Evolutionary conservation across 2,888 invertebrate genomes (phyloP).

Genomic region (Zootermopsis nevadensis): DNA sequence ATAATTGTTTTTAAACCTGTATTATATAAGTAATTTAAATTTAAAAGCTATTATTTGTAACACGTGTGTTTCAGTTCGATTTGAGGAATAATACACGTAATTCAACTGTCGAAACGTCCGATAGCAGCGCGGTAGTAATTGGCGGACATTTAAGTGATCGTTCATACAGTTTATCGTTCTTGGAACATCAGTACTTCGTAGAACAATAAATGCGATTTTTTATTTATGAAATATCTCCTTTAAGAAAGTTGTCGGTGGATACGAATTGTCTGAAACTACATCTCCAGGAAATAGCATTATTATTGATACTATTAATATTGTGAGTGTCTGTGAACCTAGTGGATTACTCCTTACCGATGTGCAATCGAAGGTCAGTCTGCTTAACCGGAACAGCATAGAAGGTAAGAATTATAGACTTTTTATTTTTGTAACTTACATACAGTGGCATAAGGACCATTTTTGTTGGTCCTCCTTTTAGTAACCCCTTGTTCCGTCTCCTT

Average conservation of each 20-base stretch:
- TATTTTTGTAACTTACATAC: background rate
- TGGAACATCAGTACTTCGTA: background rate
- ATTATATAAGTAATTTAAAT: background rate
- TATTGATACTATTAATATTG: background rate
- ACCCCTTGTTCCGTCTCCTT: no score
- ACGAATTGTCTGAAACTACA: background rate
- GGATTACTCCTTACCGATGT: conserved; percentile 10
- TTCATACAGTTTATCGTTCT: background rate
- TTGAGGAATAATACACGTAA: background rate
- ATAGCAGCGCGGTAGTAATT: background rate
- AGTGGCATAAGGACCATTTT: background rate
- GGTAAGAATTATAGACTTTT: background rate
- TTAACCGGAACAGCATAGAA: background rate
- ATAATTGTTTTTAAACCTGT: background rate
- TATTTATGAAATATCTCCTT: background rate
- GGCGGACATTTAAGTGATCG: background rate
- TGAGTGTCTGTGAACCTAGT: background rate
- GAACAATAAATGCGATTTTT: background rate
- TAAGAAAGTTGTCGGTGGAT: background rate
- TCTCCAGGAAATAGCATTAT: background rate
- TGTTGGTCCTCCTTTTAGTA: background rate
- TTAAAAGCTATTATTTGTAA: background rate
- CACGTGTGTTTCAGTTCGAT: conserved; percentile 6
- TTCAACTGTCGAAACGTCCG: background rate
- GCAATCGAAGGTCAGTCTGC: background rate